Evolutionary conservation across 2,797 vertebrate genomes (phyloP).

Genomic region (Hyperoplus lanceolatus): DNA sequence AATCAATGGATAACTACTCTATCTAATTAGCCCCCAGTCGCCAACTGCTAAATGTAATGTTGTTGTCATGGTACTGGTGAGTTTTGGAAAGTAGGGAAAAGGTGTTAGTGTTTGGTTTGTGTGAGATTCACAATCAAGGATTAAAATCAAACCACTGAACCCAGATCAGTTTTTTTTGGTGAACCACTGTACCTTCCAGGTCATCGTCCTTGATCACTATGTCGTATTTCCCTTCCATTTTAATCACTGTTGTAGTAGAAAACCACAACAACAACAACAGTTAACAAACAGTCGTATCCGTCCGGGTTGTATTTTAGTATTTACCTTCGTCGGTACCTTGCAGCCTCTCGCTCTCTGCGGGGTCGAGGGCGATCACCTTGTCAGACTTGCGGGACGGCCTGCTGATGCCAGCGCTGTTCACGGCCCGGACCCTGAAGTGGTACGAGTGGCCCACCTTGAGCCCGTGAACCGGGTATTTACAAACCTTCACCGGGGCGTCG

Average conservation of each 20-base stretch:
- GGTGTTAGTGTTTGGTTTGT: constrained; percentile 42
- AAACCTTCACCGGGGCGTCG: constrained; percentile 91
- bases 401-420: constrained; percentile 93
- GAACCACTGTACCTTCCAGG: constrained; percentile 89
- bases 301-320: background rate
- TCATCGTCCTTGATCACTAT: constrained; percentile 91
- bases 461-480: constrained; percentile 93
- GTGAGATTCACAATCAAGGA: constrained; percentile 3
- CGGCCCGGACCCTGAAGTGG: constrained; percentile 92
- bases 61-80: background rate
- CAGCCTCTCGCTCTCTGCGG: constrained; percentile 87
- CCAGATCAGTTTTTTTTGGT: constrained; percentile 2
- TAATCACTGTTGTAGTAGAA: constrained; percentile 87
- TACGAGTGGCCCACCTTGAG: constrained; percentile 90
- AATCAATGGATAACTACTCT: too few relatives aligned
- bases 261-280: constrained; percentile 27
- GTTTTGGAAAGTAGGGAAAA: background rate
- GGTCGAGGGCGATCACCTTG: constrained; percentile 90
- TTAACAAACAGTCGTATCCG: background rate
- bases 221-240: constrained; percentile 88
- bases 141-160: constrained; percentile 21
- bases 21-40: background rate
- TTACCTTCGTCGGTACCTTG: constrained; percentile 89
- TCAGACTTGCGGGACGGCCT: constrained; percentile 90
- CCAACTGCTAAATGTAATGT: constrained; percentile 1